Evolutionary conservation across 64 coral and sea anemone species (phyloP), one percentile per base, ranked within the genome.

Genomic region (Catalaphyllia jardinei): DNA sequence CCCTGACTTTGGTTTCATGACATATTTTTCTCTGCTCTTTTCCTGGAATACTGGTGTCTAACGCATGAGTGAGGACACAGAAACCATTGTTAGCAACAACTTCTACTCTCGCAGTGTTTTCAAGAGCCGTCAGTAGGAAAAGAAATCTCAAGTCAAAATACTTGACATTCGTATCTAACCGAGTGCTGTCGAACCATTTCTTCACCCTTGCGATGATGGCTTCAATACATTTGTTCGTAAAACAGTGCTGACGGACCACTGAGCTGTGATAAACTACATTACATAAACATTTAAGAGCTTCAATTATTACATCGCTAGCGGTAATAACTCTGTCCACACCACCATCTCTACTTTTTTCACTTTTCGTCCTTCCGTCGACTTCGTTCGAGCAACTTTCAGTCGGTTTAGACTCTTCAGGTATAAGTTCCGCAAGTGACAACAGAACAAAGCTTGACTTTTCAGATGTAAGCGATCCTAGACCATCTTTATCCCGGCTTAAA

Each of bases 111-210:
- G 92, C 94, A 29, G 94, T 80, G 19, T 69, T 39, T 35, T 95
- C 97, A 22, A 95, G 80, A 3, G 97, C 97, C 0, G 97, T 93
- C 22, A 99, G 60, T 20, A 99, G 30, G 86, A 99, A 99, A 24
- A 99, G 80, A 89, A 99, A 67, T 77, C 97, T 95, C 38, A 99
- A 67, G 74, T 95, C 94, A 88, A 95, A 99, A 75, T 92, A 99
- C 18, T 86, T 93, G 10, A 99, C 91, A 35, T 99, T 91, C 15
- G 60, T n/a, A 7, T 75, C 90, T 22, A 95, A 86, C 57, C 88
- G 73, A 62, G 79, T 52, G 60, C 86, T 87, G 2, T 80, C 87
- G 84, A 95, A 95, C 91, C 91, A 99, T 46, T 77, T 90, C 51
- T 87, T 87, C 29, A 89, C 50, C 28, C 97, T 86, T 57, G 75